Evolutionary conservation across 2,113 vertebrate genomes (phyloP).

Genomic region (Plotosus lineatus): DNA sequence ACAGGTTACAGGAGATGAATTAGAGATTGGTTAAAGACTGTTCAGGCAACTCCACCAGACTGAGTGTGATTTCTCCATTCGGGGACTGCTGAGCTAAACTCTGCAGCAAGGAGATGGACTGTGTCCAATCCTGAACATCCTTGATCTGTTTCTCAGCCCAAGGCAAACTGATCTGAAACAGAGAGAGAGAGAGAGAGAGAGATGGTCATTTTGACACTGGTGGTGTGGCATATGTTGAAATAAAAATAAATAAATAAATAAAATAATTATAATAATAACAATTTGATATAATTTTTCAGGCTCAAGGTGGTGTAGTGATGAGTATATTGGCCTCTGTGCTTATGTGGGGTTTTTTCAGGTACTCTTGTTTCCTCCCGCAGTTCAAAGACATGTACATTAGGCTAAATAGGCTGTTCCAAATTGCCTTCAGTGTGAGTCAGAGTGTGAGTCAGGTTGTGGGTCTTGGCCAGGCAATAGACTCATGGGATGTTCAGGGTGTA

Average conservation of each 20-base stretch:
- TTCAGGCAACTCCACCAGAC: constrained; percentile 60
- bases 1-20: background rate
- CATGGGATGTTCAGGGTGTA: no score
- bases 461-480: no score
- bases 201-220: background rate
- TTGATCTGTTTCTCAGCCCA: constrained; percentile 70
- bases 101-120: constrained; percentile 64
- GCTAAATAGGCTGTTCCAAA: no score
- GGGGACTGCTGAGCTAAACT: constrained; percentile 69
- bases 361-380: no score
- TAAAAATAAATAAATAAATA: no score
- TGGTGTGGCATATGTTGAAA: background rate
- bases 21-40: background rate
- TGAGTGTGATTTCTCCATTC: constrained; percentile 70
- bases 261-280: background rate
- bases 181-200: background rate
- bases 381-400: no score
- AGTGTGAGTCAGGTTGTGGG: no score
- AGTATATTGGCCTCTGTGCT: no score
- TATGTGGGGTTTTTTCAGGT: no score
- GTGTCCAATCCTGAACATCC: constrained; percentile 48
- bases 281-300: no score
- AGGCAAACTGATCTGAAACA: constrained; percentile 64
- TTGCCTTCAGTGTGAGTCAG: no score
- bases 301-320: no score